Evolutionary conservation across 1,140 invertebrate genomes (phyloP).

Genomic region (Akabosia matsudoensis): DNA sequence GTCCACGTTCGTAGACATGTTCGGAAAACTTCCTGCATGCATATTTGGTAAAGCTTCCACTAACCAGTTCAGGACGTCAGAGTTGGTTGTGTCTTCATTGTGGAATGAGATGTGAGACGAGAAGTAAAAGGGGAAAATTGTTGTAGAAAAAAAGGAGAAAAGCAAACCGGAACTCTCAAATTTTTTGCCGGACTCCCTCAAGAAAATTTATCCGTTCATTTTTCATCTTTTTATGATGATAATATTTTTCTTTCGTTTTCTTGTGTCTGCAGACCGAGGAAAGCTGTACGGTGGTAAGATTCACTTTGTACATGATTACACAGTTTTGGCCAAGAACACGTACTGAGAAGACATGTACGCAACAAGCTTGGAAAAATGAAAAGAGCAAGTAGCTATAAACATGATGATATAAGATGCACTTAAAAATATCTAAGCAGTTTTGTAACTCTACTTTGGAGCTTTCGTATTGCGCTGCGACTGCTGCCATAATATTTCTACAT

Average conservation of each 20-base stretch:
- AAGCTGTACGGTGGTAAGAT: not conserved
- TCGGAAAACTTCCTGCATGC: too few relatives aligned
- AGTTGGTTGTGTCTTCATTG: too few relatives aligned
- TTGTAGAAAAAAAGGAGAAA: not conserved
- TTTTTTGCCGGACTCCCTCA: constrained; percentile 24
- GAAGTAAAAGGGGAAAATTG: not conserved
- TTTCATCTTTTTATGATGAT: constrained; percentile 25
- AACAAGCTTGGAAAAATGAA: not conserved
- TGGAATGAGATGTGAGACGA: not conserved
- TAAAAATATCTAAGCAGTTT: not conserved
- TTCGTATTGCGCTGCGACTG: not conserved
- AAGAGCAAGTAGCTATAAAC: not conserved
- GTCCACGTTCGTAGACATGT: too few relatives aligned
- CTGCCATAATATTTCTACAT: not conserved
- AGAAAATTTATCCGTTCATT: constrained; percentile 23
- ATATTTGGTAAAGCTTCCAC: too few relatives aligned
- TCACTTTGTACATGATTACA: not conserved
- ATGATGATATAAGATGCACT: not conserved
- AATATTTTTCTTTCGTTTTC: not conserved
- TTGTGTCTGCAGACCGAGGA: not conserved
- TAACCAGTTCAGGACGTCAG: too few relatives aligned
- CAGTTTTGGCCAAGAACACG: not conserved
- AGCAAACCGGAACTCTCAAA: constrained; percentile 23
- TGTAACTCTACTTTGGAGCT: not conserved
- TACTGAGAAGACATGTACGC: not conserved